These are phyloP conservation scores for Aspiorhynchus laticeps DNA, from an alignment of 2,113 vertebrate genomes.

Conservation along the genomic window DNA sequence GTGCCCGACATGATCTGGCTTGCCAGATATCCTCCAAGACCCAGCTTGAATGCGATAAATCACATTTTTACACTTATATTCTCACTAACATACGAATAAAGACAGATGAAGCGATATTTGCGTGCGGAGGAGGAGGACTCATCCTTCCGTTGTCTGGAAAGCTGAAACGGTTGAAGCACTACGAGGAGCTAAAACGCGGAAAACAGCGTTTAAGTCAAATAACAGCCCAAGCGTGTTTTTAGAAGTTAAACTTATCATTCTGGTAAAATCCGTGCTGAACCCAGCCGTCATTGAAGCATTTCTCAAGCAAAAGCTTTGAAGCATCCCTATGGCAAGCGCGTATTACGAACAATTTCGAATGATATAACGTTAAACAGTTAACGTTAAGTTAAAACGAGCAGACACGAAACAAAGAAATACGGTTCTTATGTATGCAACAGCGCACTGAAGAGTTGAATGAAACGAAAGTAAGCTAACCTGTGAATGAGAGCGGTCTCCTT, in stretches of 20 bases:
- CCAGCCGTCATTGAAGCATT: neutral
- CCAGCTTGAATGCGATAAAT: neutral
- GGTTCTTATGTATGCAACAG: neutral
- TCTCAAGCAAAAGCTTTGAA: neutral
- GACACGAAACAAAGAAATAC: neutral
- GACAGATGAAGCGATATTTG: neutral
- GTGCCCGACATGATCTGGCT: conserved; percentile 28
- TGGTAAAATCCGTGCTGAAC: neutral
- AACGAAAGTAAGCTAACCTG: conserved; percentile 31
- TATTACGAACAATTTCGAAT: neutral
- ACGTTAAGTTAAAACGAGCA: neutral
- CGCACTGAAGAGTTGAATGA: neutral
- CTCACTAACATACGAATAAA: neutral
- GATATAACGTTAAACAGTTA: neutral
- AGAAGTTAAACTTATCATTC: neutral
- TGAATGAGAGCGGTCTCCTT: conserved; percentile 51
- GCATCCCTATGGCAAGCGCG: neutral
- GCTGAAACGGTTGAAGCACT: neutral
- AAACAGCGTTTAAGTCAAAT: neutral
- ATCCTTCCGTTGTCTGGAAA: conserved; percentile 27
- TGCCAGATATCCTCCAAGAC: conserved; percentile 9
- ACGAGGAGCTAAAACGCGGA: neutral
- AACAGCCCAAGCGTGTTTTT: neutral
- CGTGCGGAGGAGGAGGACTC: conserved; percentile 1
- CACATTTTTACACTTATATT: neutral